Evolutionary conservation across 2,113 vertebrate genomes (phyloP).

Genomic region (Lonchura striata): DNA sequence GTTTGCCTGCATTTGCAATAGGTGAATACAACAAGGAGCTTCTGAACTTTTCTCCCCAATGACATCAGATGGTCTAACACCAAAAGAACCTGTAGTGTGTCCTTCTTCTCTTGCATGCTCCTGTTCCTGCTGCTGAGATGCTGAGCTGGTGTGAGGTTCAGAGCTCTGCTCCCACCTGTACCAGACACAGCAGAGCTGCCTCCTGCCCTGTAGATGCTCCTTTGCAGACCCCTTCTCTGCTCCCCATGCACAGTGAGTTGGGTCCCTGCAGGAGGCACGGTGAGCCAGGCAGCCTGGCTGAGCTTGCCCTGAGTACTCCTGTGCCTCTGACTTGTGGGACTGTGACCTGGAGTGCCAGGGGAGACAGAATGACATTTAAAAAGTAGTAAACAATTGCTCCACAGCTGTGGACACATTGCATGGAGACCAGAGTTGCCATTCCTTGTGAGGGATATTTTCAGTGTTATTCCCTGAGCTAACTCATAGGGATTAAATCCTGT

Average conservation of each 20-base stretch:
- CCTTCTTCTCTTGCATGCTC: neutral
- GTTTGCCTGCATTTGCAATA: too few relatives aligned
- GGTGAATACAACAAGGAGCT: too few relatives aligned
- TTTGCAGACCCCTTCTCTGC: neutral
- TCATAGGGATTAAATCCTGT: neutral
- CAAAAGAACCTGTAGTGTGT: neutral
- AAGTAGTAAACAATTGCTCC: neutral
- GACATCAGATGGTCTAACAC: neutral
- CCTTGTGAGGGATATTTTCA: fast-evolving
- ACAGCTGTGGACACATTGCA: fast-evolving
- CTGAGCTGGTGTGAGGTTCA: neutral
- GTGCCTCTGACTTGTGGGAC: neutral
- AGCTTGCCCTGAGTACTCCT: fast-evolving
- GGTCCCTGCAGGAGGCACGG: too few relatives aligned
- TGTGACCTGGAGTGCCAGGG: fast-evolving
- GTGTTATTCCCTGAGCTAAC: neutral
- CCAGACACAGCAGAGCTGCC: neutral
- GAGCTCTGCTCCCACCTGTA: neutral
- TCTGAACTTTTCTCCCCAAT: neutral
- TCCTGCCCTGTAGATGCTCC: neutral
- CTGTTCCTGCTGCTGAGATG: neutral
- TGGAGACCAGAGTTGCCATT: neutral
- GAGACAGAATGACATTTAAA: neutral
- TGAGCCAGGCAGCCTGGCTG: neutral
- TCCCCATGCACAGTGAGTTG: neutral